Evolutionary conservation across 2,888 invertebrate species (phyloP), one percentile per base, ranked within the genome.

Genomic region (Deilephila elpenor): DNA sequence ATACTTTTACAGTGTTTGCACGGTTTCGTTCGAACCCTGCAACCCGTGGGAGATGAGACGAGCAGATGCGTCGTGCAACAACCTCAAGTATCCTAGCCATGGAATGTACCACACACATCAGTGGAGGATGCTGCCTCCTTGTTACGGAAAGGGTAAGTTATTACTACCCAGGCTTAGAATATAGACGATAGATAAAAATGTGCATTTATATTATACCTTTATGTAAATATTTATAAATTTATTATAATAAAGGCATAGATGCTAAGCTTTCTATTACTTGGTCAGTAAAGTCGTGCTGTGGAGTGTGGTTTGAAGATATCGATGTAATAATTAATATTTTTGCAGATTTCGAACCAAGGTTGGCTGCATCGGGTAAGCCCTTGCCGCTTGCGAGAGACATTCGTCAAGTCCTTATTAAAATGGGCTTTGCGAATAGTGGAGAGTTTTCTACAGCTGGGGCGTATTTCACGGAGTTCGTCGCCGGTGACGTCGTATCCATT

Each of bases 41-140:
- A 75, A 84, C 51, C 79, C 80, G 0, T 56, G 75, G 5, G 89
- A 88, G 72, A 78, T 81, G 0, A 82, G 88, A 8, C 81, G 88
- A 0, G n/a, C 84, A 0, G 88, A 89, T 61, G 88, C 86, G 0
- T 79, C 88, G 0, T 89, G 89, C 73, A 88, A 87, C 74, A 89
- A 87, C 53, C 75, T 88, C 0, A 74, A 82, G 0, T 20, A 84
- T 19, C 88, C 88, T 0, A 80, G 79, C 0, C 75, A 77, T 19
- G 88, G 86, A 4, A 73, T 81, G 0, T 59, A 74, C 0, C 82
- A 84, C 3, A 82, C 85, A 0, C 87, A 86, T 0, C 59, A 76
- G 2, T 25, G 56, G 0, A 79, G 88, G 32, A 6, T 87, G 20
- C 44, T 87, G 7, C 82, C 83, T 4, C 75, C 86, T 1, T 74